A percentile compares a stretch with the other conserved stretches of the same genome.
These are phyloP conservation scores for Apamea anceps DNA, from an alignment of 2,888 invertebrate species.

Conservation along the genomic window DNA sequence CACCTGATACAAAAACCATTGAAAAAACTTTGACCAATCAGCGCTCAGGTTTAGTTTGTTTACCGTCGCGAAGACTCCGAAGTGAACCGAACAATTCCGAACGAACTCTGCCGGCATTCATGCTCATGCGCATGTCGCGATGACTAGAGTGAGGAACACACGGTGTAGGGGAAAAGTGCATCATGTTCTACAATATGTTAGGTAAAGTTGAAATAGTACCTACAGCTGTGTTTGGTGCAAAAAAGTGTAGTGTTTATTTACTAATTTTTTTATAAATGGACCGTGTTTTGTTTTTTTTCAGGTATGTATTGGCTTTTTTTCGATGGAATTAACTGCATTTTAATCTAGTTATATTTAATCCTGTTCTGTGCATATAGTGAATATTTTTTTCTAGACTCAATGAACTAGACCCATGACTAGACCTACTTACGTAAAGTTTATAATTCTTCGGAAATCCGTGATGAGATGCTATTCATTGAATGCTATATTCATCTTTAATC, in stretches of 20 bases:
- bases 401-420: not conserved
- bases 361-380: not conserved
- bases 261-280: constrained; percentile 33
- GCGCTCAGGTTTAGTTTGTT: constrained; percentile 48
- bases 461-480: constrained; percentile 14
- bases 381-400: constrained; percentile 1
- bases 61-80: constrained; percentile 50
- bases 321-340: not conserved
- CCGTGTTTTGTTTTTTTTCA: constrained; percentile 37
- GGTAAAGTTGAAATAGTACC: constrained; percentile 73
- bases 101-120: constrained; percentile 38
- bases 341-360: not conserved
- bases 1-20: constrained; percentile 45
- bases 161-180: constrained; percentile 83
- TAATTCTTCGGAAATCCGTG: constrained; percentile 29
- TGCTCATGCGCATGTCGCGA: constrained; percentile 62
- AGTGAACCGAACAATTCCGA: constrained; percentile 49
- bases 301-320: constrained; percentile 27
- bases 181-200: constrained; percentile 81
- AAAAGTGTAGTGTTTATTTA: constrained; percentile 19
- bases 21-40: constrained; percentile 55
- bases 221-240: constrained; percentile 11
- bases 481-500: constrained; percentile 20
- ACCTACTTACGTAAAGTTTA: not conserved
- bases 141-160: constrained; percentile 74